Evolutionary conservation across 2,888 invertebrate genomes (phyloP).

Genomic region (Drosophila setosimentum): DNA sequence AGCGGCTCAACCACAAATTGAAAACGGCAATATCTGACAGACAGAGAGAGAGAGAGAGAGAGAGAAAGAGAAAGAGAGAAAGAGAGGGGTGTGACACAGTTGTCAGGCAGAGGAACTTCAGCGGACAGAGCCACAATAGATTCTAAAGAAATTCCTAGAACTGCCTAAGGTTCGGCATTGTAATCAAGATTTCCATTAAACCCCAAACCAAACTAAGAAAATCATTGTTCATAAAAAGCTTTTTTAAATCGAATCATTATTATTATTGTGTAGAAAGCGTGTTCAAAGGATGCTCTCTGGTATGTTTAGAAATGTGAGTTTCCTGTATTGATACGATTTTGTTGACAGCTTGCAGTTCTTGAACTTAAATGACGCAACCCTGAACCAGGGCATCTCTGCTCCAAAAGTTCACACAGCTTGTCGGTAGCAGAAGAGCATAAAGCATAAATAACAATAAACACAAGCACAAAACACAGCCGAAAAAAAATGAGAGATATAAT

Average conservation of each 20-base stretch:
- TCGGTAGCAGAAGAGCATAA: constrained; percentile 4
- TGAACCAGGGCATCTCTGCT: constrained; percentile 25
- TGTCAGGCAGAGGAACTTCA: constrained; percentile 21
- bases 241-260: not conserved
- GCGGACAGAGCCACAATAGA: constrained; percentile 34
- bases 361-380: constrained; percentile 15
- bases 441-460: constrained; percentile 47
- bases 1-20: constrained; percentile 19
- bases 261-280: not conserved
- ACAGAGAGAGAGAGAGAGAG: not conserved
- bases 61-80: not conserved
- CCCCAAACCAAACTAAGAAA: not conserved
- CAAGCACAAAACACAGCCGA: constrained; percentile 32
- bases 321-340: not conserved
- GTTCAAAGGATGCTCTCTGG: not conserved
- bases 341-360: not conserved
- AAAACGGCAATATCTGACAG: constrained; percentile 16
- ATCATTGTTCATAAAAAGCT: not conserved
- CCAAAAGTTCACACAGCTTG: constrained; percentile 5
- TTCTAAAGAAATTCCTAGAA: constrained; percentile 36
- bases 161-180: constrained; percentile 19
- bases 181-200: constrained; percentile 23
- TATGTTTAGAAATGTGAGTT: not conserved
- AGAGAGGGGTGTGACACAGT: constrained; percentile 7
- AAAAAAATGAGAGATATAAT: constrained; percentile 35